These are phyloP conservation scores for Chydorus sphaericus DNA, from an alignment of 2,888 invertebrate species.

Conservation along the genomic window DNA sequence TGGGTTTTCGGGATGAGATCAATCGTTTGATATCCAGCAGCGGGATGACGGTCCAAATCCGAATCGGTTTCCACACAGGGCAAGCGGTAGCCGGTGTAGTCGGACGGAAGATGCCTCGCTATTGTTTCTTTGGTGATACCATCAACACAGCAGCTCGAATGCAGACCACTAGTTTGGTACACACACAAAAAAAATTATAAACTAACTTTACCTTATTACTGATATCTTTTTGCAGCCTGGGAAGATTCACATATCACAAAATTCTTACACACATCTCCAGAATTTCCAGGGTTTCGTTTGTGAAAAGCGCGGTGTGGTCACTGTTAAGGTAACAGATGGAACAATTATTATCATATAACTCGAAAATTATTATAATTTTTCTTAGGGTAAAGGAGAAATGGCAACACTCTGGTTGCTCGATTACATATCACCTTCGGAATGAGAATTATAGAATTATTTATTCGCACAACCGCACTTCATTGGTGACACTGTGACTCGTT, in stretches of 20 bases:
- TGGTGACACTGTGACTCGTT: no score
- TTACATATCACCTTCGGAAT: no score
- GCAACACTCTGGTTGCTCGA: slow-evolving; percentile 6
- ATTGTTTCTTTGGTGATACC: slow-evolving; percentile 80
- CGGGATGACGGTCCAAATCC: slow-evolving; percentile 41
- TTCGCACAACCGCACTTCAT: no score
- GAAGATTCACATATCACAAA: slow-evolving; percentile 27
- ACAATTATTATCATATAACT: not conserved
- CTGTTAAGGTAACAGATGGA: not conserved
- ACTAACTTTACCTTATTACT: no score
- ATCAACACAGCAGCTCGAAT: slow-evolving; percentile 83
- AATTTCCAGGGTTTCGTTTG: not conserved
- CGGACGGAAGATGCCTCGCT: slow-evolving; percentile 67
- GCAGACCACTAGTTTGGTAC: slow-evolving; percentile 52
- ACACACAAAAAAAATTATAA: no score
- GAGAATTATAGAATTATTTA: no score
- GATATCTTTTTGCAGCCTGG: slow-evolving; percentile 24
- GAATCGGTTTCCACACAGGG: slow-evolving; percentile 69
- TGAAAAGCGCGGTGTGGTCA: not conserved
- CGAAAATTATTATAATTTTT: not conserved
- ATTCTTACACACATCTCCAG: slow-evolving; percentile 20
- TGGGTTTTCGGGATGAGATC: slow-evolving; percentile 55
- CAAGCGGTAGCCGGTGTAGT: slow-evolving; percentile 78
- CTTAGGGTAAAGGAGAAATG: slow-evolving; percentile 10
- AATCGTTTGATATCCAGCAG: slow-evolving; percentile 46